Base-by-base conservation (phyloP, 1,140 invertebrate species). In the Neodiprion pinetum region DNA sequence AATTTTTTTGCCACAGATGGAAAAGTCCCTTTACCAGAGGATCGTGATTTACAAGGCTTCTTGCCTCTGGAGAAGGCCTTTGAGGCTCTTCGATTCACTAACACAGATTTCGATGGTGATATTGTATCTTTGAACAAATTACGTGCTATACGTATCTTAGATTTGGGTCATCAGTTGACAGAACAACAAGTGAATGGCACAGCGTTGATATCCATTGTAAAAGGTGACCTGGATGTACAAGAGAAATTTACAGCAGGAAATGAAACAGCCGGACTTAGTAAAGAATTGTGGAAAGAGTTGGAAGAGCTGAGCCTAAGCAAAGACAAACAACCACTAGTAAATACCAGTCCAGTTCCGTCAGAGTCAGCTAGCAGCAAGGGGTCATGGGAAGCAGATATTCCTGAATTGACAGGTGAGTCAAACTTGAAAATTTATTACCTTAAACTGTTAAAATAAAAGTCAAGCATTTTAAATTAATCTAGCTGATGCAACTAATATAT, bases 11-110 rank as follows among this genome's bases (percentile, higher is more conserved):
- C 48, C 75, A 69, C 81, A 95, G 94, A 93, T 89, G 87, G 83
- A 67, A 89, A 90, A 76, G 87, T 93, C 67, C 94, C 95, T 48
- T 86, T 96, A 70, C 92, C 93, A 47, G 95, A 96, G 88, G 95
- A 96, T 84, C 92, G 91, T 82, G 93, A 95, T 82, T 85, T 96
- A 21, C 91, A 95, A 82, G 94, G 95, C 23, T 96, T 96, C 86
- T 84, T 94, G 76, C 95, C 94, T 1, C 87, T 96, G 11, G 91
- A 93, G 77, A 89, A 88, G 50, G 89, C 88, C 65, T 90, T 93
- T 75, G 89, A 89, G 40, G 72, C 72, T 17, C 74, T 87, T n/a
- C 79, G 80, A 86, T 90, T 61, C 86, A 92, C 61, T 84, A 90
- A 86, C 80, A 85, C 85, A 47, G 81, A 82, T 74, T 65, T 84